phyloP scores from a whole-genome alignment of 2,797 vertebrate species.

The Propithecus perrieri region DNA sequence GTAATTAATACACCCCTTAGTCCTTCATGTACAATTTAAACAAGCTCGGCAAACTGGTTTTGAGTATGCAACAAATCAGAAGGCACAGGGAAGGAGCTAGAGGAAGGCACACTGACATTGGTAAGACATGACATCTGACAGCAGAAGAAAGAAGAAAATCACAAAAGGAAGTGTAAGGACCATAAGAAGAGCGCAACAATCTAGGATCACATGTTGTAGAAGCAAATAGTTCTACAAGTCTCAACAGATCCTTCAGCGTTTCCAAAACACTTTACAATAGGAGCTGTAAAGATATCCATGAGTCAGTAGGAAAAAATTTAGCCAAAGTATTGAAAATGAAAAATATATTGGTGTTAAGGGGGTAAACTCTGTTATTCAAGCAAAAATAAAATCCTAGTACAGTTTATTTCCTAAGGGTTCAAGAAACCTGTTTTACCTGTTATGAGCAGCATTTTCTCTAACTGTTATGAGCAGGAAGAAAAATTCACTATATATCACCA shows the following conservation, averaged over 20 bases:
- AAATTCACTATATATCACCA: neutral
- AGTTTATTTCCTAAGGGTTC: neutral
- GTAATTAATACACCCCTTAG: neutral
- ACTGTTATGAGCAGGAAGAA: neutral
- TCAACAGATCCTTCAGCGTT: neutral
- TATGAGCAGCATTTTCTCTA: neutral
- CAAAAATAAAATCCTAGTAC: neutral
- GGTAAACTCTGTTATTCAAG: neutral
- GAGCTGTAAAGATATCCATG: neutral
- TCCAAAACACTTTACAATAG: neutral
- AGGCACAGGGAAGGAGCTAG: neutral
- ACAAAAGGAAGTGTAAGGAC: neutral
- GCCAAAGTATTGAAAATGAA: conserved; percentile 39
- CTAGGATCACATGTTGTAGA: neutral
- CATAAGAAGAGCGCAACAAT: neutral
- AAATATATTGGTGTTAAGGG: neutral
- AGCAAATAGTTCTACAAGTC: conserved; percentile 35
- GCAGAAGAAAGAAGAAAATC: conserved; percentile 4
- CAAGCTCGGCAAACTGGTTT: neutral
- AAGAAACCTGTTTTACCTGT: neutral
- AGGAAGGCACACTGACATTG: neutral
- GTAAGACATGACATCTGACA: neutral
- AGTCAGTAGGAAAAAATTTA: conserved; percentile 17
- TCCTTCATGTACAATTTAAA: conserved; percentile 12
- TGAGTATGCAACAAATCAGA: neutral